These are phyloP conservation scores for Hippopotamyrus pictus DNA, from an alignment of 2,797 vertebrate species.

Conservation along the genomic window DNA sequence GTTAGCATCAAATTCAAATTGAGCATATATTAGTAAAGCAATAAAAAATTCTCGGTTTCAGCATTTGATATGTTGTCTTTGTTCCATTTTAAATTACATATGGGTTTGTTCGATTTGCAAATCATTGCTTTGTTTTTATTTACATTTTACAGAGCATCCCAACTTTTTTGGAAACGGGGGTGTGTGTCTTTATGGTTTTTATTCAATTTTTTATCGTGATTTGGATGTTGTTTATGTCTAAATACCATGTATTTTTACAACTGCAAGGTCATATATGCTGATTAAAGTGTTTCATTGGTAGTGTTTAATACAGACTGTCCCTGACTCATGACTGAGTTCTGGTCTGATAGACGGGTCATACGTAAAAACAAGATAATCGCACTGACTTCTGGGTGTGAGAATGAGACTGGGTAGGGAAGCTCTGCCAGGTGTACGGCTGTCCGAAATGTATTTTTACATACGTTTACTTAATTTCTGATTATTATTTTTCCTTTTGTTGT, in stretches of 20 bases:
- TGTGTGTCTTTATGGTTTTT: neutral
- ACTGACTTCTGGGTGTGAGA: neutral
- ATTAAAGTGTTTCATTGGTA: neutral
- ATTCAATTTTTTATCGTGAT: neutral
- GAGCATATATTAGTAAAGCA: neutral
- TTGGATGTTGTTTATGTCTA: too few relatives aligned
- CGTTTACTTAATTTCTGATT: neutral
- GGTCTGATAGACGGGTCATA: neutral
- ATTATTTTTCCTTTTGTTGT: neutral
- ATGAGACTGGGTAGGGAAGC: neutral
- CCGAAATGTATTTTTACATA: neutral
- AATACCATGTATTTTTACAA: neutral
- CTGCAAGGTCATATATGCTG: neutral
- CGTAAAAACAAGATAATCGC: neutral
- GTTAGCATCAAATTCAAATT: neutral
- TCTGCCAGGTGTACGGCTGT: neutral
- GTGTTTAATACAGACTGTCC: neutral
- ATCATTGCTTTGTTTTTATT: neutral
- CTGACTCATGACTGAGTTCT: neutral
- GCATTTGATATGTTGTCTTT: neutral
- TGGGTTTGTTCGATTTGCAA: neutral
- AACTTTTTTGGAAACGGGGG: neutral
- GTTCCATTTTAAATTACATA: neutral
- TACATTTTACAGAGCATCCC: neutral
- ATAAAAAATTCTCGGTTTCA: neutral